A percentile compares a stretch with the other conserved stretches of the same genome.
These are phyloP conservation scores for Drosophila ogumai DNA, from an alignment of 1,140 invertebrate species.

Conservation along the genomic window DNA sequence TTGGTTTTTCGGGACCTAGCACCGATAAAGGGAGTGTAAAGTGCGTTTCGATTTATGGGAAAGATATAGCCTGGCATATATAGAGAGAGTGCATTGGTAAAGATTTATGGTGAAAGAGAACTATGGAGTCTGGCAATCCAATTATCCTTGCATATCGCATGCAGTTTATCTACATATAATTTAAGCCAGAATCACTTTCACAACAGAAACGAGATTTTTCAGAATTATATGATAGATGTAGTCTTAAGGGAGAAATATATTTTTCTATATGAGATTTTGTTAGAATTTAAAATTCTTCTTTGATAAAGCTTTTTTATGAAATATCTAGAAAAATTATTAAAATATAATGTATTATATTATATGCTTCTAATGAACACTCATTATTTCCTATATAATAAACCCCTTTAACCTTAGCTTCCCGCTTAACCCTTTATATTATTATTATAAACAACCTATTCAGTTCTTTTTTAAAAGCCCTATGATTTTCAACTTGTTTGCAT, in stretches of 20 bases:
- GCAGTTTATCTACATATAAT: constrained; percentile 37
- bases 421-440: constrained; percentile 13
- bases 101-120: constrained; percentile 20
- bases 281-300: background rate
- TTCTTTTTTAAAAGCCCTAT: background rate
- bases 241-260: background rate
- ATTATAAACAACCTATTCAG: background rate
- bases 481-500: constrained; percentile 38
- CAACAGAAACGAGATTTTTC: background rate
- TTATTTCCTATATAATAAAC: background rate
- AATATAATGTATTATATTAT: background rate
- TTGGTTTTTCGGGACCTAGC: constrained; percentile 27
- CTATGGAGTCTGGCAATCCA: constrained; percentile 26
- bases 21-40: constrained; percentile 36
- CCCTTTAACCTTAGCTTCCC: background rate
- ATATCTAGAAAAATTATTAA: too few species aligned
- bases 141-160: constrained; percentile 34
- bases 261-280: background rate
- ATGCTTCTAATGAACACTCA: background rate
- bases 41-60: constrained; percentile 70
- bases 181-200: constrained; percentile 7
- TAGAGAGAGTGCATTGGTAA: constrained; percentile 15
- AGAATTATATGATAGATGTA: background rate
- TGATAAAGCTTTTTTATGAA: background rate
- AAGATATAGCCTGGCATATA: constrained; percentile 49